Conservation (phyloP, 2,888 invertebrate genomes). For the Drosophila rubida region DNA sequence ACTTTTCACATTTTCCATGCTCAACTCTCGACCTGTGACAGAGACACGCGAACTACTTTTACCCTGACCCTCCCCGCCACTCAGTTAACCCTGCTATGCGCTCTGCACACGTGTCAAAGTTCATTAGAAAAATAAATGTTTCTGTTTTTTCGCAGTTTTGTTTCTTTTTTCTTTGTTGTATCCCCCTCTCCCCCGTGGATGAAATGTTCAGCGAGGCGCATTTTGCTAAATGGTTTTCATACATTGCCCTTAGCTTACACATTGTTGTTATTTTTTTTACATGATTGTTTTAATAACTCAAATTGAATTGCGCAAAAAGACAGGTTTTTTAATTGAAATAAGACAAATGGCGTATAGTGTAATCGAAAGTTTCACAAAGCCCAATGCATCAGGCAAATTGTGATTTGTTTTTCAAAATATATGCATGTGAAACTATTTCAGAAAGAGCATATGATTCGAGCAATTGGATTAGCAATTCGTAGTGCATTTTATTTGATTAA, state of each 20-base stretch:
- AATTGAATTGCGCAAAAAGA: slow-evolving; percentile 19
- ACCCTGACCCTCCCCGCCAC: neutral
- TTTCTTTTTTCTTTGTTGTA: neutral
- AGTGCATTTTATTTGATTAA: too few species aligned
- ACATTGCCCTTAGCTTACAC: slow-evolving; percentile 5
- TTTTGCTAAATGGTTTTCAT: slow-evolving; percentile 58
- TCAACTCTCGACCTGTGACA: slow-evolving; percentile 67
- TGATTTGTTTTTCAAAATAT: slow-evolving; percentile 1
- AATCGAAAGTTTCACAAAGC: slow-evolving; percentile 28
- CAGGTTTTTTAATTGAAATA: slow-evolving; percentile 19
- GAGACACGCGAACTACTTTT: slow-evolving; percentile 56
- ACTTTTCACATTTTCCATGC: slow-evolving; percentile 55
- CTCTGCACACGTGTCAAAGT: slow-evolving; percentile 69
- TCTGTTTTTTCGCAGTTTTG: slow-evolving; percentile 7
- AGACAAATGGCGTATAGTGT: slow-evolving; percentile 26
- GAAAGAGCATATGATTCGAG: neutral
- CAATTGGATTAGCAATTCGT: neutral
- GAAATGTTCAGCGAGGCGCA: slow-evolving; percentile 21
- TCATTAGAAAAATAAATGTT: slow-evolving; percentile 68
- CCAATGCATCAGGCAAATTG: slow-evolving; percentile 23
- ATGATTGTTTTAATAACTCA: slow-evolving; percentile 22
- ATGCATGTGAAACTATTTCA: neutral
- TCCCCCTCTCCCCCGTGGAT: slow-evolving; percentile 6
- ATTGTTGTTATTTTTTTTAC: neutral
- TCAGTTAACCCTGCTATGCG: neutral